Evolutionary conservation across 2,113 vertebrate genomes (phyloP).

Genomic region (Sprattus sprattus): DNA sequence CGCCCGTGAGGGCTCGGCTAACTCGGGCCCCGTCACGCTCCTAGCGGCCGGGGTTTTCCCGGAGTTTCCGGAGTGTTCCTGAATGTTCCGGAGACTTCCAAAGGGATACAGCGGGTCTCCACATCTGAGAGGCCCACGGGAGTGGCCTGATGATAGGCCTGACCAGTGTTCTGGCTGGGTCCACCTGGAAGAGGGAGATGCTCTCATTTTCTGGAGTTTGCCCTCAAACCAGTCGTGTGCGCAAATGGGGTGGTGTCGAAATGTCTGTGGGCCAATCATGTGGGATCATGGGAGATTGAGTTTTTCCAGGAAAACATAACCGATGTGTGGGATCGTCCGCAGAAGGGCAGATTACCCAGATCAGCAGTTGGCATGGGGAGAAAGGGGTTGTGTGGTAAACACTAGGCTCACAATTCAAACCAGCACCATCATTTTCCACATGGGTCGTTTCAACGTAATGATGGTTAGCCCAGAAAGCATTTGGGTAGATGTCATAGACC

Average conservation of each 20-base stretch:
- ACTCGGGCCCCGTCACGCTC: neutral
- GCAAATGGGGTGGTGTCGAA: neutral
- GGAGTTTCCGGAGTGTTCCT: neutral
- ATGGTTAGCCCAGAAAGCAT: neutral
- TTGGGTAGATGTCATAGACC: neutral
- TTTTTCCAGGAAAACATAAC: slow-evolving; percentile 43
- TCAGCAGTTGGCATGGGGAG: neutral
- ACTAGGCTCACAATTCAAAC: neutral
- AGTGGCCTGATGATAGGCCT: neutral
- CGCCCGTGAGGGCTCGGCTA: neutral
- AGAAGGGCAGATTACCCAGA: neutral
- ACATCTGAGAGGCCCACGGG: slow-evolving; percentile 3
- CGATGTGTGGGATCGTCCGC: slow-evolving; percentile 12
- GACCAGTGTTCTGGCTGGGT: neutral
- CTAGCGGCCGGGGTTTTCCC: neutral
- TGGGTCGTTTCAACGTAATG: neutral
- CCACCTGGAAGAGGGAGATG: neutral
- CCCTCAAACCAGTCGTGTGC: neutral
- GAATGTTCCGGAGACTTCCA: neutral
- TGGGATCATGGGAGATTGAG: slow-evolving; percentile 5
- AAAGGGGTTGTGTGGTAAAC: neutral
- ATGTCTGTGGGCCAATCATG: neutral
- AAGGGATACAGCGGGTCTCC: neutral
- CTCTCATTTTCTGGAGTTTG: neutral
- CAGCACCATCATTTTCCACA: neutral